A percentile compares a stretch with the other conserved stretches of the same genome.
Conservation (phyloP, 2,113 vertebrate genomes). For the Murina feae region DNA sequence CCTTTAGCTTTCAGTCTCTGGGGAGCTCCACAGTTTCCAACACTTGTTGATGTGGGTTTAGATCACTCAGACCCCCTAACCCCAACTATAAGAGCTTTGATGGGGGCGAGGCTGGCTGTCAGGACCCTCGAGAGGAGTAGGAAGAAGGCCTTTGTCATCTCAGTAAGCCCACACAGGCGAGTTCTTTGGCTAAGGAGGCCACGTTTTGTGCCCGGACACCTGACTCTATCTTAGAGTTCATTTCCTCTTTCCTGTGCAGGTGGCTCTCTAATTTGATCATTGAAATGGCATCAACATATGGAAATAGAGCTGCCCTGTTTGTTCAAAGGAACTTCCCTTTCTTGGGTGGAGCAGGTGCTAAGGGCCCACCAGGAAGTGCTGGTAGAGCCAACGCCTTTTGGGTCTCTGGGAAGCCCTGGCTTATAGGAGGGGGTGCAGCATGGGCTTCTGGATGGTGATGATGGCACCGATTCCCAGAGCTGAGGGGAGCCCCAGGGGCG, state of each 20-base stretch:
- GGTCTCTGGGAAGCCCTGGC: background rate
- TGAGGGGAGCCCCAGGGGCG: background rate
- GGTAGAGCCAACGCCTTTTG: background rate
- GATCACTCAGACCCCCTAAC: background rate
- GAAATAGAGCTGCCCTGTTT: background rate
- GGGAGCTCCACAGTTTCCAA: background rate
- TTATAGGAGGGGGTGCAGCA: too few species aligned
- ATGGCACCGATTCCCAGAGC: background rate
- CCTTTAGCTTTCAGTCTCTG: background rate
- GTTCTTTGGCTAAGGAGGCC: background rate
- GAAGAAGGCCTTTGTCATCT: background rate
- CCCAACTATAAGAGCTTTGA: background rate
- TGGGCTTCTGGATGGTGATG: background rate
- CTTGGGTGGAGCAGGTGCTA: background rate
- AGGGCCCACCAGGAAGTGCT: background rate
- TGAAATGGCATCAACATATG: background rate
- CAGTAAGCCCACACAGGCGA: background rate
- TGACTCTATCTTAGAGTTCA: background rate
- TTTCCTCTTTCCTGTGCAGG: background rate
- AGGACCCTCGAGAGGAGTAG: background rate
- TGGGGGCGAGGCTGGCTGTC: background rate
- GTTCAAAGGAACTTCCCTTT: background rate
- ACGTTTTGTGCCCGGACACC: background rate
- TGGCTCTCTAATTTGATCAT: background rate
- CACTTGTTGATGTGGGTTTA: background rate